Conservation (phyloP, 1,140 invertebrate genomes). For the Sarcophaga bullata region DNA sequence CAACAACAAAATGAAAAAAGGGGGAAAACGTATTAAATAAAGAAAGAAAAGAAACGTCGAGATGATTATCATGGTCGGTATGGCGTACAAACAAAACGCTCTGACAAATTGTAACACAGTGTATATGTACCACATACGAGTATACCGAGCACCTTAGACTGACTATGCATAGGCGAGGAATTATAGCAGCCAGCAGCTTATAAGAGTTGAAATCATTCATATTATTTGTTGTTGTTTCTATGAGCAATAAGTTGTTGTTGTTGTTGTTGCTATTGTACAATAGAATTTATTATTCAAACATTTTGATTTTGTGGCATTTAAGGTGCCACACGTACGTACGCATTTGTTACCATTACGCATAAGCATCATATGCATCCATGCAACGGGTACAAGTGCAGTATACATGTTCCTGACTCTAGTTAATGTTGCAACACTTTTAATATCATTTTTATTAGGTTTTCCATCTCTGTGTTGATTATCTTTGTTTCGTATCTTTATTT, state of each 20-base stretch:
- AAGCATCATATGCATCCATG: not conserved
- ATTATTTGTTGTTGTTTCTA: slow-evolving; percentile 3
- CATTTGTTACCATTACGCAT: not conserved
- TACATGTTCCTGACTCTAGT: not conserved
- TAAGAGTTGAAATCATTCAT: not conserved
- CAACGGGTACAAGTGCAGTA: not conserved
- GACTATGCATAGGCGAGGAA: too few relatives aligned
- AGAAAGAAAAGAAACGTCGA: not conserved
- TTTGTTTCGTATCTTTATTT: not conserved
- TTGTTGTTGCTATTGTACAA: not conserved
- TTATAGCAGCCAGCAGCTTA: not conserved
- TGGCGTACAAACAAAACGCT: not conserved
- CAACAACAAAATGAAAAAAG: too few relatives aligned
- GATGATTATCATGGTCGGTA: slow-evolving; percentile 31
- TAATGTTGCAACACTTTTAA: slow-evolving; percentile 33
- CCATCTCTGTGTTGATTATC: too few relatives aligned
- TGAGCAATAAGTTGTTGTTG: slow-evolving; percentile 15
- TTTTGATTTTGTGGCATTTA: slow-evolving; percentile 35
- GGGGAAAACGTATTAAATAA: not conserved
- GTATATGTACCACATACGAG: not conserved
- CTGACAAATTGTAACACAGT: slow-evolving; percentile 27
- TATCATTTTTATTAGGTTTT: slow-evolving; percentile 21
- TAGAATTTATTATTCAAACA: too few relatives aligned
- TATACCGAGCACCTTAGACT: not conserved
- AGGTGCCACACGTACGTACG: slow-evolving; percentile 39